Evolutionary conservation across 2,113 vertebrate species (phyloP).

Genomic region (Pteruthius melanotis): DNA sequence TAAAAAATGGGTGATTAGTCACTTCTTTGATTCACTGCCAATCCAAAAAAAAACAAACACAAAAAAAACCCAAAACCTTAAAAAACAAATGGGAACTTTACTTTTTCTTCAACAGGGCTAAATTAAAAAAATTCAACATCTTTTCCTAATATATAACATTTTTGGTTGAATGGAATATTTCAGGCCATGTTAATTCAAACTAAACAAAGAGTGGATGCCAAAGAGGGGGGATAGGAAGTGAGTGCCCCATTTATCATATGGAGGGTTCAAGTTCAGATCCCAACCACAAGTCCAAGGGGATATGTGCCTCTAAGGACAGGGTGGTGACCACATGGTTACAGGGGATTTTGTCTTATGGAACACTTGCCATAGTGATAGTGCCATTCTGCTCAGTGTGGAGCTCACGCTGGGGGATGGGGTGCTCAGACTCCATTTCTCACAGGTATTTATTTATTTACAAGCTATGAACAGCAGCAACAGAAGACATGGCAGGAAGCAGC

Average conservation of each 20-base stretch:
- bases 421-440: neutral
- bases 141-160: neutral
- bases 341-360: neutral
- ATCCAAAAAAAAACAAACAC: neutral
- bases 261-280: neutral
- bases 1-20: neutral
- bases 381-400: neutral
- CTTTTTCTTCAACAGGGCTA: neutral
- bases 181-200: neutral
- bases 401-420: neutral
- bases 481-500: neutral
- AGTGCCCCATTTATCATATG: neutral
- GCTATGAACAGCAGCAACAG: neutral
- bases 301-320: neutral
- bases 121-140: neutral
- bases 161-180: neutral
- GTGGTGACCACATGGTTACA: fast-evolving
- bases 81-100: neutral
- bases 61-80: neutral
- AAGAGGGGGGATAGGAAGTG: neutral
- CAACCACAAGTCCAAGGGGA: neutral
- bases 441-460: neutral
- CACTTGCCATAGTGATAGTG: neutral
- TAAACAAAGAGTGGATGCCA: neutral
- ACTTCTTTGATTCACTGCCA: neutral